Evolutionary conservation across 2,797 vertebrate genomes (phyloP).

Genomic region (Tragopan temminckii): DNA sequence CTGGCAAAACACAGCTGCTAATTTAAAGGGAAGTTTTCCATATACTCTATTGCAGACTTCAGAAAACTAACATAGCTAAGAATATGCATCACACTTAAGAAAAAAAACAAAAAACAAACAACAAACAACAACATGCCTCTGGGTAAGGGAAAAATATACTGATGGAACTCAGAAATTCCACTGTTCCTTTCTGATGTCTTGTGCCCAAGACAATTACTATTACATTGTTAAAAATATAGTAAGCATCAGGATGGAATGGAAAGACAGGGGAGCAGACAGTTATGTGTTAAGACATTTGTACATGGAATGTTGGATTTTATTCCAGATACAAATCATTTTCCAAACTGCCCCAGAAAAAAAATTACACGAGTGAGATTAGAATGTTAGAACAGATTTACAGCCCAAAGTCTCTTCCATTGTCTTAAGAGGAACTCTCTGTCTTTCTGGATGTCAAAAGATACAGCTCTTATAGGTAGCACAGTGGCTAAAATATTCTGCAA

Average conservation of each 20-base stretch:
- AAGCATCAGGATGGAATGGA: background rate
- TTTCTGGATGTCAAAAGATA: background rate
- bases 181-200: background rate
- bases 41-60: background rate
- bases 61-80: background rate
- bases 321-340: constrained; percentile 52
- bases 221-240: background rate
- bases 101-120: background rate
- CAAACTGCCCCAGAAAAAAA: constrained; percentile 39
- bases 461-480: background rate
- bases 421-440: background rate
- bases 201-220: background rate
- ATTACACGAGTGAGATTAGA: constrained; percentile 3
- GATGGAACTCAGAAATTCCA: background rate
- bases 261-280: background rate
- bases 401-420: background rate
- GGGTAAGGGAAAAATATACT: background rate
- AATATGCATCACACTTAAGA: background rate
- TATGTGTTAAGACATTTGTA: constrained; percentile 43
- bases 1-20: background rate
- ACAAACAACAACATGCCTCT: fast-evolving
- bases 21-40: background rate
- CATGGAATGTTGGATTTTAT: constrained; percentile 50
- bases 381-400: constrained; percentile 2
- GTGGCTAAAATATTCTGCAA: background rate